Evolutionary conservation across 2,113 vertebrate genomes (phyloP).

Genomic region (Xiphophorus hellerii): DNA sequence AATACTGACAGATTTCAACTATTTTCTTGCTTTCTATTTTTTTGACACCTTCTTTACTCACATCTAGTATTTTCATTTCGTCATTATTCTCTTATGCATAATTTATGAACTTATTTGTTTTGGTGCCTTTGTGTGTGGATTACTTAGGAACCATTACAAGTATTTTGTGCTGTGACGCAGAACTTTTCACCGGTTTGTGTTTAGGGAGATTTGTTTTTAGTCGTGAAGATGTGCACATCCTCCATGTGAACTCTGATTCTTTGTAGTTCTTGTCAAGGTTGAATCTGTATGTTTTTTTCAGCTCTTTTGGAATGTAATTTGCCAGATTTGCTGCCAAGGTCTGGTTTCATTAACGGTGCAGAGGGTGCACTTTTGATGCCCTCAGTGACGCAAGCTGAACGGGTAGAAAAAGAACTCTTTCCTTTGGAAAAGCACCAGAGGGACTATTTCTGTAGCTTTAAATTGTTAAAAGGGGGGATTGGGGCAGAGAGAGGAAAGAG

Average conservation of each 20-base stretch:
- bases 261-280: slow-evolving; percentile 62
- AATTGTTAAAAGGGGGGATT: slow-evolving; percentile 66
- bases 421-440: slow-evolving; percentile 73
- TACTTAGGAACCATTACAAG: too few species aligned
- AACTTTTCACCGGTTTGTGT: slow-evolving; percentile 23
- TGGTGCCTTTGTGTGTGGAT: not conserved
- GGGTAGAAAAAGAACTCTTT: slow-evolving; percentile 56
- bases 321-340: slow-evolving; percentile 41
- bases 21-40: not conserved
- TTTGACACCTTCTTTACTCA: not conserved
- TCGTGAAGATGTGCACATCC: slow-evolving; percentile 44
- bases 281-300: slow-evolving; percentile 23
- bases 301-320: slow-evolving; percentile 48
- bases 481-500: slow-evolving; percentile 35
- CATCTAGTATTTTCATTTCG: not conserved
- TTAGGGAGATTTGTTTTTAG: slow-evolving; percentile 16
- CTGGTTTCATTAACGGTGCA: slow-evolving; percentile 52
- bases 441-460: slow-evolving; percentile 75
- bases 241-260: slow-evolving; percentile 30
- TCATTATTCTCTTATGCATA: not conserved
- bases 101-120: not conserved
- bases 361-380: slow-evolving; percentile 69
- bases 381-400: slow-evolving; percentile 71
- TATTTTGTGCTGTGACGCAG: slow-evolving; percentile 5
- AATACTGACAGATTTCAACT: not conserved